phyloP scores from a whole-genome alignment of 2,113 vertebrate species.

The Eulemur macaco region DNA sequence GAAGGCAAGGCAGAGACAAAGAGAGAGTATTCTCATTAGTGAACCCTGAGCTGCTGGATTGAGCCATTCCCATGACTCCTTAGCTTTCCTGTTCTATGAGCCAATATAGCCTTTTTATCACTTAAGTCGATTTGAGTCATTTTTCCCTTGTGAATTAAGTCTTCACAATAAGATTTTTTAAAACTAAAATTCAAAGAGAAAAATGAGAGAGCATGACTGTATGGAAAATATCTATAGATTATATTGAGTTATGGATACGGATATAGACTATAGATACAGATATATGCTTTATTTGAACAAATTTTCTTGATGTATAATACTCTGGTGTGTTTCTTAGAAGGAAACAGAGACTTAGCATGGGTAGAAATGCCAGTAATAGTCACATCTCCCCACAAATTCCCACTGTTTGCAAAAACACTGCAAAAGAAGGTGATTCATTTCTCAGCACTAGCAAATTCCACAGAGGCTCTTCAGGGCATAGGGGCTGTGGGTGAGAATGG shows the following conservation, averaged over 20 bases:
- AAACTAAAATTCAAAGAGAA: slow-evolving; percentile 18
- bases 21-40: neutral
- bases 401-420: neutral
- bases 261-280: neutral
- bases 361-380: neutral
- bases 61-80: neutral
- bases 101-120: neutral
- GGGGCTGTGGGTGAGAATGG: neutral
- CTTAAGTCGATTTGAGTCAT: neutral
- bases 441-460: neutral
- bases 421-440: neutral
- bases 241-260: neutral
- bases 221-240: neutral
- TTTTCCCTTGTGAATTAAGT: neutral
- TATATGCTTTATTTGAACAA: neutral
- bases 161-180: neutral
- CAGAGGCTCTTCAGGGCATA: neutral
- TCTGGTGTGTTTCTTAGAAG: neutral
- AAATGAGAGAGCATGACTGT: neutral
- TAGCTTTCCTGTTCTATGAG: neutral
- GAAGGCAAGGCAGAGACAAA: neutral
- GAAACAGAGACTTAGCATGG: neutral
- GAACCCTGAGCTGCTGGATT: neutral
- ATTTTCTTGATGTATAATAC: neutral
- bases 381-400: neutral